Evolutionary conservation across 1,140 invertebrate genomes (phyloP), one percentile per base, ranked within the genome.

Genomic region (Drosophila bocki): DNA sequence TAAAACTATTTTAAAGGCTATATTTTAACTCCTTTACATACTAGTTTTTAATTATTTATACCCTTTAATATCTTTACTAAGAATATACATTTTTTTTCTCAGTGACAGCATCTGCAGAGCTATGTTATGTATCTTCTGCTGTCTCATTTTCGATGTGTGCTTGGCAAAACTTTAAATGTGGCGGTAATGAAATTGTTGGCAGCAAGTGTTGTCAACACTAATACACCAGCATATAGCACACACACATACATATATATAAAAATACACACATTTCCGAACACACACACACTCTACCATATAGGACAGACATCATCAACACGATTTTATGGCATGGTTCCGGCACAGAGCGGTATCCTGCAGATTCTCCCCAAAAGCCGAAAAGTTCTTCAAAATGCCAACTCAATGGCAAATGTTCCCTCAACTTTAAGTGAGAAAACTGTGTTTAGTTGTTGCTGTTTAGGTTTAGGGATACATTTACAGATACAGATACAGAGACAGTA

Each of bases 171-270:
- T 88, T 90, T 88, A 88, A 88, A 88, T 84, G 84, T 82, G 63
- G 80, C 78, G 81, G 81, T 88, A 90, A 88, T 88, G 84, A 88
- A 88, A 88, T 88, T 84, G 80, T 90, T 84, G 84, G 68, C 80
- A 84, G 75, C 78, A 85, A 84, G 80, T 87, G 79, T 69, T 80
- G 83, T 87, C 83, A 87, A 76, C 79, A 85, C 78, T 63, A 48
- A 61, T 22, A 71, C 60, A 60, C 17, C 69, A 32, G n/a, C 37
- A 44, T 37, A 45, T 42, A 35, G 59, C 32, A 68, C 26, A 60
- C 37, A 64, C 22, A 57, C 45, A 19, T 19, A 57, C 45, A 19
- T 19, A 1, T 19, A 59, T 19, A 47, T 39, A 26, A 26, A 26
- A 26, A 26, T 26, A 47, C 44, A 48, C 32, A 45, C 13, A 9